phyloP scores from a whole-genome alignment of 2,888 invertebrate genomes.

The Noctuana brunneofusca region DNA sequence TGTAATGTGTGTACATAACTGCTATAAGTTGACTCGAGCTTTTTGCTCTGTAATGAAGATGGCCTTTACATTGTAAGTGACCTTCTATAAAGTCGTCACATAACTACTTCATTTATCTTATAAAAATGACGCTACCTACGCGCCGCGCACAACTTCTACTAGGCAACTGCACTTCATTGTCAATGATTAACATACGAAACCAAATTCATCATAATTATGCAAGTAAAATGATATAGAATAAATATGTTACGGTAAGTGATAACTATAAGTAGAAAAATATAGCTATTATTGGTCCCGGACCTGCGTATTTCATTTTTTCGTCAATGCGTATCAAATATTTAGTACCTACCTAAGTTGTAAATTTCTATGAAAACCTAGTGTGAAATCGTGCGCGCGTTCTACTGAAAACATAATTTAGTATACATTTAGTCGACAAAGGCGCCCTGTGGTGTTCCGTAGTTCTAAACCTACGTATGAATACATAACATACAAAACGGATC shows the following conservation, averaged over 20 bases:
- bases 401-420: constrained; percentile 39
- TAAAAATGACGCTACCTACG: constrained; percentile 67
- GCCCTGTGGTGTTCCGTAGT: constrained; percentile 51
- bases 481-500: constrained; percentile 56
- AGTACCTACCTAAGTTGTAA: neutral
- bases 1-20: constrained; percentile 31
- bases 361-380: constrained; percentile 21
- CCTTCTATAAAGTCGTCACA: neutral
- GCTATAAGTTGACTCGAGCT: neutral
- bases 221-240: neutral
- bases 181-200: neutral
- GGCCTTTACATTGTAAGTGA: neutral
- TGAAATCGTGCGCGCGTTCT: constrained; percentile 40
- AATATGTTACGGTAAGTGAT: neutral
- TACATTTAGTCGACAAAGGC: constrained; percentile 49
- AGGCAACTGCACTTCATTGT: constrained; percentile 27
- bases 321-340: neutral
- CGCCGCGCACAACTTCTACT: constrained; percentile 49
- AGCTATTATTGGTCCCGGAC: constrained; percentile 33
- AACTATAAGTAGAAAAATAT: constrained; percentile 31
- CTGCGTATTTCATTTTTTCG: constrained; percentile 13
- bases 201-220: neutral
- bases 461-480: constrained; percentile 47
- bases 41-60: neutral
- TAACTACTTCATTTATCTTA: constrained; percentile 40